Evolutionary conservation across 2,888 invertebrate genomes (phyloP).

Genomic region (Oligia strigilis): DNA sequence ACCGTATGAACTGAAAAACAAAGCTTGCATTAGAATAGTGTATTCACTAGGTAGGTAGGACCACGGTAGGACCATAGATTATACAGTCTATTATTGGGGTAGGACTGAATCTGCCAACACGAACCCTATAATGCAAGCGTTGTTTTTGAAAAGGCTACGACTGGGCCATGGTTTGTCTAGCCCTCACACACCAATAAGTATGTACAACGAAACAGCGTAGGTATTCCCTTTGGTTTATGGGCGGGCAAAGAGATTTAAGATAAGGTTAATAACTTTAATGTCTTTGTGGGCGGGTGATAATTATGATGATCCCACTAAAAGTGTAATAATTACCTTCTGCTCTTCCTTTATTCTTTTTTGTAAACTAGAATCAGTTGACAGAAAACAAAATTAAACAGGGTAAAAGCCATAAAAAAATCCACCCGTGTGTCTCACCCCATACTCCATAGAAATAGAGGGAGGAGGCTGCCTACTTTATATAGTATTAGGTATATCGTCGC

Average conservation of each 20-base stretch:
- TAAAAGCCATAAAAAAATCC: slow-evolving; percentile 56
- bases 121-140: not conserved
- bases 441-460: slow-evolving; percentile 77
- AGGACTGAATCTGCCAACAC: not conserved
- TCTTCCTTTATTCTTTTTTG: not conserved
- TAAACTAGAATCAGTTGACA: not conserved
- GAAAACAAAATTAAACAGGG: not conserved
- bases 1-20: too few species aligned
- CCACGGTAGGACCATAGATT: too few species aligned
- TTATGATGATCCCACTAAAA: not conserved
- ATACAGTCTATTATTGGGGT: too few species aligned
- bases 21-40: too few species aligned
- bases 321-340: not conserved
- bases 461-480: slow-evolving; percentile 64
- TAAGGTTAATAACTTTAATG: too few species aligned
- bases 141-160: not conserved
- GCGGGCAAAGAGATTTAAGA: too few species aligned
- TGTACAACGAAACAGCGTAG: not conserved
- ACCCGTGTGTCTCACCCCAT: slow-evolving; percentile 71
- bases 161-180: not conserved
- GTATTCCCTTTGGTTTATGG: not conserved
- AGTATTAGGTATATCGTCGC: slow-evolving; percentile 70
- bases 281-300: not conserved
- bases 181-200: not conserved
- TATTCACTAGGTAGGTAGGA: too few species aligned